Evolutionary conservation across 1,140 invertebrate species (phyloP).

Genomic region (Aphidius gifuensis): DNA sequence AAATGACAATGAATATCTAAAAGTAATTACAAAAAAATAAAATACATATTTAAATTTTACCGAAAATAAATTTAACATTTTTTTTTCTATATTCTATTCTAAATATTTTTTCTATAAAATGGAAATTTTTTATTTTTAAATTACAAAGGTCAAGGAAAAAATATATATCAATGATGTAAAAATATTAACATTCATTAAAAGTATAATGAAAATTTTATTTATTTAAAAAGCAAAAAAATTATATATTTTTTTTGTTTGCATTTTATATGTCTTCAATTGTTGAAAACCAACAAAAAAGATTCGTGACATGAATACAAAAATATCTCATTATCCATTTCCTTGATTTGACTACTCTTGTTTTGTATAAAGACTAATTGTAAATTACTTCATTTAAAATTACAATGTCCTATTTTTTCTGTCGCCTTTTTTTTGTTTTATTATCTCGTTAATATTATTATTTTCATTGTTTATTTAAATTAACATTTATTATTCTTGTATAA

Average conservation of each 20-base stretch:
- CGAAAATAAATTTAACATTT: too few relatives aligned
- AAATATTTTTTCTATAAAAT: too few relatives aligned
- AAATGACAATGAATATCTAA: too few relatives aligned
- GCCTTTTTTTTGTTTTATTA: not conserved
- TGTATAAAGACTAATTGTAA: constrained; percentile 7
- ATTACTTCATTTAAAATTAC: constrained; percentile 8
- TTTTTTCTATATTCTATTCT: too few relatives aligned
- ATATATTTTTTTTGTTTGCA: not conserved
- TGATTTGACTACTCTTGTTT: constrained; percentile 2
- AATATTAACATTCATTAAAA: not conserved
- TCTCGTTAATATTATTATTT: not conserved
- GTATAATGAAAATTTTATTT: too few relatives aligned
- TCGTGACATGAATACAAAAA: constrained; percentile 12
- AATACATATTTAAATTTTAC: too few relatives aligned
- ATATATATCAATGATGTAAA: not conserved
- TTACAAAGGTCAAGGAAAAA: too few relatives aligned
- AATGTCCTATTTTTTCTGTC: not conserved
- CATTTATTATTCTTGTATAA: not conserved
- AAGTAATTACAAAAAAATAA: too few relatives aligned
- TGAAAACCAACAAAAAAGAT: not conserved
- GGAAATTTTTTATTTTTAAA: too few relatives aligned
- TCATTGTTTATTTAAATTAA: not conserved
- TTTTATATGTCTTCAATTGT: not conserved
- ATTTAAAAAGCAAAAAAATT: too few relatives aligned
- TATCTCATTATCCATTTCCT: constrained; percentile 1